phyloP scores from a whole-genome alignment of 2,888 invertebrate genomes.

The Nymphalis polychloros region DNA sequence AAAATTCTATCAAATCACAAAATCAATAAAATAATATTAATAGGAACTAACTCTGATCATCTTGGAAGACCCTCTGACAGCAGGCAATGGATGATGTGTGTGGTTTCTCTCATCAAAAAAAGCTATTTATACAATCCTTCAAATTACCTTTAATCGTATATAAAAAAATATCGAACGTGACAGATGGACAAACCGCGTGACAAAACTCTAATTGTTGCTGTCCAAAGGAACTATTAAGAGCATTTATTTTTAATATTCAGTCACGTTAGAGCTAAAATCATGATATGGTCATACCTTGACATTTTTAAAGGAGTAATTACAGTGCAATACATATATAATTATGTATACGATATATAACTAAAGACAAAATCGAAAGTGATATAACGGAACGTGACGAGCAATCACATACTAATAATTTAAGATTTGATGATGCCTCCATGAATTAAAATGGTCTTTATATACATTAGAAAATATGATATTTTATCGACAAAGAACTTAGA shows the following conservation, averaged over 20 bases:
- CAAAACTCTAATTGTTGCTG: constrained; percentile 71
- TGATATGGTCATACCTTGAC: constrained; percentile 23
- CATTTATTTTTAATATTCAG: constrained; percentile 27
- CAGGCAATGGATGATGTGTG: constrained; percentile 61
- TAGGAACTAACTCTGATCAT: constrained; percentile 60
- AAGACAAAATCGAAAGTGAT: constrained; percentile 21
- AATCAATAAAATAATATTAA: constrained; percentile 17
- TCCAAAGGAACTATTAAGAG: constrained; percentile 47
- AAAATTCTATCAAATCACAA: neutral
- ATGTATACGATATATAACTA: neutral
- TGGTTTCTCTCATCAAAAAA: constrained; percentile 51
- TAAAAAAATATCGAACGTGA: constrained; percentile 58
- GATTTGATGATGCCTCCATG: neutral
- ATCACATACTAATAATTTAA: neutral
- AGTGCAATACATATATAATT: neutral
- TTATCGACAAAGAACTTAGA: too few species aligned
- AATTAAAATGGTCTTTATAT: neutral
- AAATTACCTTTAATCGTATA: constrained; percentile 57
- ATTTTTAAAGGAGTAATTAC: constrained; percentile 23
- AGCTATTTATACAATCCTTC: constrained; percentile 68
- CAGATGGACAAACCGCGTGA: constrained; percentile 64
- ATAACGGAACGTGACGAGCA: constrained; percentile 12
- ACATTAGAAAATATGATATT: too few species aligned
- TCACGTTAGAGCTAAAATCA: constrained; percentile 28
- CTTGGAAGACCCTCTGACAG: constrained; percentile 51